These are phyloP conservation scores for Sphaerodactylus townsendi DNA, from an alignment of 2,113 vertebrate genomes.

Conservation along the genomic window DNA sequence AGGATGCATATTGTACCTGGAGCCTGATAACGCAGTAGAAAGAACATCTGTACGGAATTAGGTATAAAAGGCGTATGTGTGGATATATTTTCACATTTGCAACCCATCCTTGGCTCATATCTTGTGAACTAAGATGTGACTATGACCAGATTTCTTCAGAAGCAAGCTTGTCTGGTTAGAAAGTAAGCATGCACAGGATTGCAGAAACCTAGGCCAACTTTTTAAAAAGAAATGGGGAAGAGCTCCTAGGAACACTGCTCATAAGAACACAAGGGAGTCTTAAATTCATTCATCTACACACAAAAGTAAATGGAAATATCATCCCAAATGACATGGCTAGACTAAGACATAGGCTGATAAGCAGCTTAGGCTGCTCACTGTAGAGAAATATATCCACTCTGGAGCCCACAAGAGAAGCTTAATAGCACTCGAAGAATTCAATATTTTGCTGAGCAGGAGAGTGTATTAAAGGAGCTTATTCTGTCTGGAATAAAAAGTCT, in stretches of 20 bases:
- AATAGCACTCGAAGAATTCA: conserved; percentile 13
- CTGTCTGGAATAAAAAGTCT: conserved; percentile 4
- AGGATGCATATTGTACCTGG: too few relatives aligned
- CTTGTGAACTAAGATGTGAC: not conserved
- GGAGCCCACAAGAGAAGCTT: conserved; percentile 10
- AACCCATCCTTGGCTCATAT: not conserved
- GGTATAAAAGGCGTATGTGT: too few relatives aligned
- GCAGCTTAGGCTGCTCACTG: conserved; percentile 16
- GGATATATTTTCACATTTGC: not conserved
- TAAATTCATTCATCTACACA: conserved; percentile 17
- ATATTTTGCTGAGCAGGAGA: not conserved
- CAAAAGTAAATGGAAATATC: conserved; percentile 27
- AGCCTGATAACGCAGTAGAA: too few relatives aligned
- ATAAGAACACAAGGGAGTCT: not conserved
- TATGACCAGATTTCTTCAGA: not conserved
- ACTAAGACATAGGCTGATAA: conserved; percentile 16
- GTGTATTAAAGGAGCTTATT: conserved; percentile 26
- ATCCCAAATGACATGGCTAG: conserved; percentile 5
- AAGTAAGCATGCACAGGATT: not conserved
- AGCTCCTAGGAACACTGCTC: not conserved
- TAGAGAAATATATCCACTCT: conserved; percentile 13
- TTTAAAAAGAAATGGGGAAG: not conserved
- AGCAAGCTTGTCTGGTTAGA: not conserved
- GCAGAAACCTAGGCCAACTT: not conserved
- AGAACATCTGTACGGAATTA: too few relatives aligned